Evolutionary conservation across 2,888 invertebrate species (phyloP).

Genomic region (Petrolisthes manimaculis): DNA sequence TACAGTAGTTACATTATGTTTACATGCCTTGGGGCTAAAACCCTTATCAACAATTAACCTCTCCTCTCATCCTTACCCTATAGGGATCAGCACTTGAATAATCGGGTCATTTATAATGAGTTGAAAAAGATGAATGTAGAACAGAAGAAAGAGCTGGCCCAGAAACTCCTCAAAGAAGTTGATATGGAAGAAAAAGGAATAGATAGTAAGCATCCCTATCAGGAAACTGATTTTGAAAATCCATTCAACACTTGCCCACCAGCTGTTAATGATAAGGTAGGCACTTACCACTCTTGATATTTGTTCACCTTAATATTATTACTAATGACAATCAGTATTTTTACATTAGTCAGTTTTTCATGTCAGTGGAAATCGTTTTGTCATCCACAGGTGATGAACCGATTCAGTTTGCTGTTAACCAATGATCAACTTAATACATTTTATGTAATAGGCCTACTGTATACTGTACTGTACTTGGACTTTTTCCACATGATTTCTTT

Average conservation of each 20-base stretch:
- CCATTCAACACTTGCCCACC: constrained; percentile 62
- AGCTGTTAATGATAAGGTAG: constrained; percentile 39
- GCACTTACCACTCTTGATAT: not conserved
- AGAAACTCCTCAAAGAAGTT: constrained; percentile 49
- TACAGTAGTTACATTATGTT: too few relatives aligned
- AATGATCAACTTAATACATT: too few relatives aligned
- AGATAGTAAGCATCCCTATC: constrained; percentile 40
- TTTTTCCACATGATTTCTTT: too few relatives aligned
- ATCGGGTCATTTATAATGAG: constrained; percentile 58
- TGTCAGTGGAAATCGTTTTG: too few relatives aligned
- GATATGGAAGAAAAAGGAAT: constrained; percentile 28
- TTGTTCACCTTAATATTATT: not conserved
- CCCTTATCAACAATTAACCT: too few relatives aligned
- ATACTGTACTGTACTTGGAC: too few relatives aligned
- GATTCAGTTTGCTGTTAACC: too few relatives aligned
- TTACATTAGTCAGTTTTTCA: too few relatives aligned
- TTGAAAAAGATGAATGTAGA: constrained; percentile 58
- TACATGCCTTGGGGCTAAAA: too few relatives aligned
- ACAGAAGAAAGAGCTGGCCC: constrained; percentile 58
- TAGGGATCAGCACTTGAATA: constrained; percentile 54
- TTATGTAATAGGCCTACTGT: too few relatives aligned
- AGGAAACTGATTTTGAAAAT: constrained; percentile 64
- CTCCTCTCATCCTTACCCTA: not conserved
- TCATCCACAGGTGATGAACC: too few relatives aligned
- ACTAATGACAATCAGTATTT: not conserved